Base-by-base conservation (phyloP, 2,888 invertebrate genomes). In the Alviniconcha strummeri region DNA sequence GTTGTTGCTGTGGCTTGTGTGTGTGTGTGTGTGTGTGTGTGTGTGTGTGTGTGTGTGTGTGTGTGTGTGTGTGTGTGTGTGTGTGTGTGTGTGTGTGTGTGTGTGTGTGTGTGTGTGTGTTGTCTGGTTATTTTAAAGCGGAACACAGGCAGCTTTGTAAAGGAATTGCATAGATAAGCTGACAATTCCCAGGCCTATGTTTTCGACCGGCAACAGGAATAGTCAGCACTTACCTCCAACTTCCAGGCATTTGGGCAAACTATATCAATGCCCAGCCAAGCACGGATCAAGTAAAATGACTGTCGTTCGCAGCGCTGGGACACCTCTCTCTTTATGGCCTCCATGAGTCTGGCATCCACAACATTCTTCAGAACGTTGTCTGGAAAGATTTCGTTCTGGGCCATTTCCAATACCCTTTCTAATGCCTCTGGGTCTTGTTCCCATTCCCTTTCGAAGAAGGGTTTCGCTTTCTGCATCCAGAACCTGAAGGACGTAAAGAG, bases 151-250 rank as follows among this genome's bases (percentile, higher is more conserved):
- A n/a, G n/a, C n/a, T n/a, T n/a, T n/a, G n/a, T n/a, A n/a, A n/a
- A n/a, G n/a, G n/a, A n/a, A n/a, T n/a, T n/a, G n/a, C n/a, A n/a
- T n/a, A n/a, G n/a, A n/a, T n/a, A n/a, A n/a, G n/a, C n/a, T n/a
- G n/a, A n/a, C n/a, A n/a, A n/a, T n/a, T n/a, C n/a, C n/a, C n/a
- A n/a, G n/a, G n/a, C n/a, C n/a, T n/a, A n/a, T n/a, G n/a, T n/a
- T n/a, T n/a, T n/a, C n/a, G n/a, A n/a, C n/a, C n/a, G n/a, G n/a
- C n/a, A n/a, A n/a, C n/a, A n/a, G n/a, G n/a, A n/a, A n/a, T n/a
- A n/a, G n/a, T n/a, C n/a, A n/a, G n/a, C n/a, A n/a, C n/a, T n/a
- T 67, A 80, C 80, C 71, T 80, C 64, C 54, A 80, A 19, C 9
- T 72, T 36, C 5, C 19, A 11, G 19, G 64, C 8, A 13, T 71